Base-by-base conservation (phyloP, 2,797 vertebrate genomes). In the Todus mexicanus region DNA sequence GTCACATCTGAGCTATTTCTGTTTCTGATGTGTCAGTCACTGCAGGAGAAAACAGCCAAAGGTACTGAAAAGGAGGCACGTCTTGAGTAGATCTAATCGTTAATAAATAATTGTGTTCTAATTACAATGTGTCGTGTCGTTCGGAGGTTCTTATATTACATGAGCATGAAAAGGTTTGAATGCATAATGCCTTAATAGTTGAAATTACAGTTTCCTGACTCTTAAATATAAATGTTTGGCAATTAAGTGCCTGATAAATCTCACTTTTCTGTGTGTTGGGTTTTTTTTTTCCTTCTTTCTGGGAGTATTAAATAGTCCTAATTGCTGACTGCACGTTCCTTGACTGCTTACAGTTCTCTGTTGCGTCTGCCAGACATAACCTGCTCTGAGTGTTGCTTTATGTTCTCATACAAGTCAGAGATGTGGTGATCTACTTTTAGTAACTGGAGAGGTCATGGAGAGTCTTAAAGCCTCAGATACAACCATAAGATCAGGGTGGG, bases 91-190 rank as follows among this genome's bases (percentile, higher is more conserved):
- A 59, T 79, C 45, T 89, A 57, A 71, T 77, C 0, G 6, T 68
- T 82, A 92, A 71, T 77, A 92, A 92, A 76, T 82, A 76, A 85
- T 45, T 75, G 51, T 87, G 63, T 68, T 93, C 84, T 89, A 93
- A 89, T 93, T 93, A 93, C 93, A 93, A 74, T 33, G 12, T 85
- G 75, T 60, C 45, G 7, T 64, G 68, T 60, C 45, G 53, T 87
- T 89, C 43, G 15, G 42, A 87, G 50, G 48, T 35, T 87, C 45
- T 71, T 73, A 1, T 25, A 53, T 76, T 79, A 68, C 60, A 27
- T 5, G 37, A 59, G 22, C 35, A 13, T 66, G 40, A 71, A 87
- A 87, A 68, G 35, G 38, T 68, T n/a, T 71, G 81, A 80, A 87
- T 64, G 56, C 31, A 31, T 73, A 94, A 84, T 45, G 60, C 2